These are phyloP conservation scores for Sarcophaga subvicina DNA, from an alignment of 2,888 invertebrate species.

Conservation along the genomic window DNA sequence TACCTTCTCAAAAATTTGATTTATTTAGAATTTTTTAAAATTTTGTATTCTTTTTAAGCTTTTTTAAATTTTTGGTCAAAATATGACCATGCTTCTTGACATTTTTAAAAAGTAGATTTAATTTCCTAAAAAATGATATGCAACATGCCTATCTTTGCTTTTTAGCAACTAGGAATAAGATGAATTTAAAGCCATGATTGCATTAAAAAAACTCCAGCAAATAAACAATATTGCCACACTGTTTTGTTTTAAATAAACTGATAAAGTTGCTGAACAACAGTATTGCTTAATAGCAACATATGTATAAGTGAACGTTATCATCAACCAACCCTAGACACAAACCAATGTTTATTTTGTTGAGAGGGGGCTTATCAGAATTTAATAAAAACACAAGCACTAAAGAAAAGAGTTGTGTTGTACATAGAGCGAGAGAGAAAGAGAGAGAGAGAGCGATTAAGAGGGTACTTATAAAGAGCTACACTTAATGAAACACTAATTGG, in stretches of 20 bases:
- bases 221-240: background rate
- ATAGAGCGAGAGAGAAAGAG: background rate
- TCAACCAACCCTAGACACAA: slow-evolving; percentile 43
- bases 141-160: background rate
- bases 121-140: background rate
- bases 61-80: too few relatives aligned
- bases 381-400: background rate
- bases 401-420: too few relatives aligned
- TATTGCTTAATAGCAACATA: background rate
- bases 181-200: background rate
- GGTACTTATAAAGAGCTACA: background rate
- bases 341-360: slow-evolving; percentile 25
- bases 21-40: too few relatives aligned
- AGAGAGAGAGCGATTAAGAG: background rate
- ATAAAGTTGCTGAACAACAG: background rate
- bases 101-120: background rate
- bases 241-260: background rate
- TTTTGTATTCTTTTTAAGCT: too few relatives aligned
- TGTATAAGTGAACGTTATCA: background rate
- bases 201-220: background rate
- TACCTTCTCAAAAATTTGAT: too few relatives aligned
- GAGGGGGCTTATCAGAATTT: slow-evolving; percentile 41
- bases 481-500: slow-evolving; percentile 48
- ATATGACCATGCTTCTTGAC: too few relatives aligned
- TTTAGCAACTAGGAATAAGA: background rate